Conservation (phyloP, 2,888 invertebrate species). For the Lottia scabra region DNA sequence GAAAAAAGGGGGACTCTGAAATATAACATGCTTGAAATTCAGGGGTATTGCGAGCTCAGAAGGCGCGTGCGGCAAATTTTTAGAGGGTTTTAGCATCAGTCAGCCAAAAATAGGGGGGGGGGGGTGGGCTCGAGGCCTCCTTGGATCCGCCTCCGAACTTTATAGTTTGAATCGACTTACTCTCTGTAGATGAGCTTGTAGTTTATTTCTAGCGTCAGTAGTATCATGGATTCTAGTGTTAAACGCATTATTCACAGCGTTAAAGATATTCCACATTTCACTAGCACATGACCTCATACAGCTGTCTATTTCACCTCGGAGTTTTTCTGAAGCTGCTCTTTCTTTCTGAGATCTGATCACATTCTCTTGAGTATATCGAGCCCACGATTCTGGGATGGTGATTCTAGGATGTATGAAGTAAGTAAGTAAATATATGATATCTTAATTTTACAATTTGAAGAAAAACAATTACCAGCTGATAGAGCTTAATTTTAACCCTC, state of each 20-base stretch:
- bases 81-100: no score
- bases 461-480: no score
- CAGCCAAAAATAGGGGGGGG: no score
- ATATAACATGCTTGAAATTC: no score
- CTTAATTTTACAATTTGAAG: neutral
- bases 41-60: no score
- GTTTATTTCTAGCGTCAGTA: slow-evolving; percentile 64
- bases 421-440: no score
- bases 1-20: no score
- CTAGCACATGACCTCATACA: slow-evolving; percentile 62
- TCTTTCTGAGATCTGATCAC: slow-evolving; percentile 66
- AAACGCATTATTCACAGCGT: slow-evolving; percentile 66
- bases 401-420: slow-evolving; percentile 70
- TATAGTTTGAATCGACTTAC: slow-evolving; percentile 47
- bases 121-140: no score
- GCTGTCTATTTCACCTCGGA: slow-evolving; percentile 64
- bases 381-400: slow-evolving; percentile 74
- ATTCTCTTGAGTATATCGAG: slow-evolving; percentile 66
- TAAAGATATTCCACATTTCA: slow-evolving; percentile 68
- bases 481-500: no score
- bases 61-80: no score
- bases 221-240: slow-evolving; percentile 62
- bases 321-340: slow-evolving; percentile 60
- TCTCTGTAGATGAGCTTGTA: slow-evolving; percentile 65
- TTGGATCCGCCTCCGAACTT: no score